Base-by-base conservation (phyloP, 2,797 vertebrate genomes). In the Gastrophryne carolinensis region DNA sequence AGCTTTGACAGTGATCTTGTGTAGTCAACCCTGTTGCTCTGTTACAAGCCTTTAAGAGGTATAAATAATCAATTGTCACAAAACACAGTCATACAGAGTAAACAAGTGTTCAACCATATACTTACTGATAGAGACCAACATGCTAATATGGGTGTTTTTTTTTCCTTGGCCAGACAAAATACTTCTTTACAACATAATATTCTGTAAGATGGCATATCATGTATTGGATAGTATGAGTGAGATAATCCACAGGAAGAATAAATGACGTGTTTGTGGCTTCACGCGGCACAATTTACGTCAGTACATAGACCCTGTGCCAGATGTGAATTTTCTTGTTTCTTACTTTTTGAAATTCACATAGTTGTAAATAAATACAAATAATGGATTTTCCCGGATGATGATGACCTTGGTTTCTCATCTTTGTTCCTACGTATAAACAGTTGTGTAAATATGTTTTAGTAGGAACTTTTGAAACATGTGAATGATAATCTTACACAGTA, bases 251-350 rank as follows among this genome's bases (percentile, higher is more conserved):
- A 50, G 63, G 41, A 61, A 67, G 26, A n/a, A 73, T 52, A 44
- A 49, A 58, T 49, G 37, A 60, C 62, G 32, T 57, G 26, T 37
- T 61, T 58, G 63, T 67, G 72, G 61, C 52, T 73, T 58, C 41
- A 54, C 26, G 26, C 41, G 49, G 41, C 30, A 29, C 4, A n/a
- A 52, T 61, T 29, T 50, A 75, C 73, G 39, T 75, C 41, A 75
- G 23, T 50, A 60, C 41, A 32, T 52, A 67, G 52, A 5, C 29
- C 39, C 15, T n/a, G 52, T 5, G 30, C 17, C 73, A 75, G 54
- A 75, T 67, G 73, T 61, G 1, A 15, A 29, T 34, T 24, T 34
- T 44, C 15, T 13, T 63, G 15, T 39, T 26, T 35, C 21, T 2
- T n/a, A 26, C n/a, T 15, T 67, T 23, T 37, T 67, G 30, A 37